Conservation (phyloP, 2,113 vertebrate species). For the Gnathonemus longibarbis region DNA sequence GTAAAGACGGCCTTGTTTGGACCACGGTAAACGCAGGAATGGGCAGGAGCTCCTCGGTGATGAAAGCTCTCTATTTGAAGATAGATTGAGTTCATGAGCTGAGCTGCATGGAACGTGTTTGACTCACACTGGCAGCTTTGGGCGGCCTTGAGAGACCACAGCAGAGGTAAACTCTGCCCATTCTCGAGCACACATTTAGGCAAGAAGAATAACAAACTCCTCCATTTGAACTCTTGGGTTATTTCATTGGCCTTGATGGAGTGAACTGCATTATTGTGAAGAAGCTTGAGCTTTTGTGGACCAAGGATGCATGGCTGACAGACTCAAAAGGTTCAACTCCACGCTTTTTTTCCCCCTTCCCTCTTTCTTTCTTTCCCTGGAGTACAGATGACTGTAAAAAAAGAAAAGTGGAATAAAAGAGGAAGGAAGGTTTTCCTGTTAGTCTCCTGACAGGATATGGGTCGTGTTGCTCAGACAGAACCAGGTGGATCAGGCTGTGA, state of each 20-base stretch:
- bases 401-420: neutral
- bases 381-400: constrained; percentile 27
- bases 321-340: neutral
- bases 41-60: neutral
- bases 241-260: neutral
- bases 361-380: neutral
- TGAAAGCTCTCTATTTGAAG: neutral
- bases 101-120: neutral
- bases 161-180: neutral
- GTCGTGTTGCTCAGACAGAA: constrained; percentile 56
- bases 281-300: neutral
- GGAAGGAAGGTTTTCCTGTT: constrained; percentile 22
- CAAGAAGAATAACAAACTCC: neutral
- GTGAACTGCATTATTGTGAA: constrained; percentile 1
- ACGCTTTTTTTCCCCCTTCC: neutral
- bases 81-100: neutral
- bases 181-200: neutral
- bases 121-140: neutral
- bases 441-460: constrained; percentile 52
- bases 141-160: neutral
- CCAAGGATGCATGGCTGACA: neutral
- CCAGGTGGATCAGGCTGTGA: constrained; percentile 46
- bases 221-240: neutral
- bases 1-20: neutral
- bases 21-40: neutral